Evolutionary conservation across 1,140 invertebrate genomes (phyloP).

Genomic region (Drosophila dunni): DNA sequence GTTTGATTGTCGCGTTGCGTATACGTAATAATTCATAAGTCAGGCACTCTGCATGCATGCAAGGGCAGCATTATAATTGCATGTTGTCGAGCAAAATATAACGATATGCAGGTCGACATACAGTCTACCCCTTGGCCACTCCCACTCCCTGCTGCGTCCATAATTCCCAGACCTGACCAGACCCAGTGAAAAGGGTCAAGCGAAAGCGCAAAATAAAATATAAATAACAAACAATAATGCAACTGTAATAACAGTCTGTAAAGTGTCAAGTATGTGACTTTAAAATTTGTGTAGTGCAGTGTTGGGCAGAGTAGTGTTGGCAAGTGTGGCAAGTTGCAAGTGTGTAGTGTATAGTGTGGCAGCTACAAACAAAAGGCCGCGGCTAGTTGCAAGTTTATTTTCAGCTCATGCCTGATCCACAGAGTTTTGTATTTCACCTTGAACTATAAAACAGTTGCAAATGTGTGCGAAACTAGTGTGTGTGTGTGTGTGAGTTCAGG

Average conservation of each 20-base stretch:
- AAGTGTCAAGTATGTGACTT: slow-evolving; percentile 26
- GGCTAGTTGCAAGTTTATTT: slow-evolving; percentile 59
- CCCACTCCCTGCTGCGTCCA: neutral
- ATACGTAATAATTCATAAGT: slow-evolving; percentile 80
- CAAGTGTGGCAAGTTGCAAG: slow-evolving; percentile 2
- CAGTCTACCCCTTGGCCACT: neutral
- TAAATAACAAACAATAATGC: slow-evolving; percentile 11
- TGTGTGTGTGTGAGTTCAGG: slow-evolving; percentile 5
- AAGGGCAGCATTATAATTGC: slow-evolving; percentile 75
- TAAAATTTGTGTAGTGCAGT: slow-evolving; percentile 36
- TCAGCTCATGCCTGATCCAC: slow-evolving; percentile 35
- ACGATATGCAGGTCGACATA: slow-evolving; percentile 26
- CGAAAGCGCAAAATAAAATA: slow-evolving; percentile 6
- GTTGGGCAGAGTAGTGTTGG: neutral
- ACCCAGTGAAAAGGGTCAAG: slow-evolving; percentile 29
- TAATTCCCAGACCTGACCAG: slow-evolving; percentile 10
- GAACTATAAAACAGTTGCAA: slow-evolving; percentile 65
- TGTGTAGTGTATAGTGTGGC: neutral
- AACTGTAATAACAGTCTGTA: slow-evolving; percentile 6
- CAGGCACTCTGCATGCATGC: slow-evolving; percentile 61
- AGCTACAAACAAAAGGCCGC: slow-evolving; percentile 39
- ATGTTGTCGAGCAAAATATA: slow-evolving; percentile 48
- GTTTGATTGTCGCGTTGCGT: slow-evolving; percentile 64
- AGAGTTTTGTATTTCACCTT: slow-evolving; percentile 75
- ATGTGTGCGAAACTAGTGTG: neutral